Evolutionary conservation across 2,113 vertebrate species (phyloP), one percentile per base, ranked within the genome.

Genomic region (Syngnathoides biaculeatus): DNA sequence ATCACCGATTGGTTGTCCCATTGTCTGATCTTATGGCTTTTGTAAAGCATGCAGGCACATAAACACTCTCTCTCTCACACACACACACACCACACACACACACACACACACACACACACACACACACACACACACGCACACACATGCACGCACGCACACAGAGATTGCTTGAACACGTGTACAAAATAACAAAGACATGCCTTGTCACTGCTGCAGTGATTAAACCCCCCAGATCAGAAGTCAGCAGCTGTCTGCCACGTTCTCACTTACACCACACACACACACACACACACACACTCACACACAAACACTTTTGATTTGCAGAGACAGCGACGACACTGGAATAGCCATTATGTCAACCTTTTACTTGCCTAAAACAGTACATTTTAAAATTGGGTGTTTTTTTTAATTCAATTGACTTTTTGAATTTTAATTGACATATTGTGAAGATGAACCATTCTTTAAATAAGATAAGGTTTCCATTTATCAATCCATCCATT

Each of bases 201-300:
- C n/a, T 62, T 14, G 4, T 64, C 71, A 26, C 64, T 69, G 65
- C 57, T 30, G 57, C 74, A 67, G 64, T 42, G 20, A 53, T 64
- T 67, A 74, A 67, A 64, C 65, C 79, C 30, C 30, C 83, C 75
- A 71, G 70, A 69, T 62, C 65, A 75, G 67, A 47, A 81, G 68
- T 79, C 85, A 79, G 79, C 87, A 85, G 82, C 81, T 88, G 84
- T 87, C 79, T 38, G 10, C 57, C 81, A 62, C 69, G 59, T 71
- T 84, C 79, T 68, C 47, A 67, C 74, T 82, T 65, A 74, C 69
- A 64, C 70, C 56, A 68, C 72, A 17, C 75, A 59, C n/a, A 8
- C 75, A 74, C 40, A 30, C 20, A 61, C 72, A 64, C 72, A 48
- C 69, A 72, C 68, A 60, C 53, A 60, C 67, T 45, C 50, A 59